phyloP scores from a whole-genome alignment of 2,888 invertebrate genomes.

The Sclerodermus sp. region DNA sequence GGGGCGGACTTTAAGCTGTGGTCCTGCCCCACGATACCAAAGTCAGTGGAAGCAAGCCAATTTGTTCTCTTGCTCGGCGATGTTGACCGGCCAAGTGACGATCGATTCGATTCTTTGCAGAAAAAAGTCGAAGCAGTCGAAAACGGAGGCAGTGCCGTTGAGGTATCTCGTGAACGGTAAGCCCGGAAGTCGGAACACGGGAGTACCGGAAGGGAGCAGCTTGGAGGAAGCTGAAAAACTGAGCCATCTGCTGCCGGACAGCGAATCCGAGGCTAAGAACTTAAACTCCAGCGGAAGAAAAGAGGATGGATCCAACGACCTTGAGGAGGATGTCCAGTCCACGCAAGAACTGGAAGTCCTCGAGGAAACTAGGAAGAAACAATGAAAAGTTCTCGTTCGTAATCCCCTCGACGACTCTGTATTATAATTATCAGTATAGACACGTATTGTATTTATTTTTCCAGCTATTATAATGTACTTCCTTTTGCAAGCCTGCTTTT shows the following conservation, averaged over 20 bases:
- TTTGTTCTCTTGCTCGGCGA: no score
- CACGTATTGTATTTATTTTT: conserved; percentile 53
- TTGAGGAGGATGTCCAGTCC: conserved; percentile 21
- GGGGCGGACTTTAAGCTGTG: conserved; percentile 64
- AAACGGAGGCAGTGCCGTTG: conserved; percentile 44
- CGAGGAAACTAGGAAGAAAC: conserved; percentile 24
- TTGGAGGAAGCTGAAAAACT: conserved; percentile 13
- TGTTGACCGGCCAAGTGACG: neutral
- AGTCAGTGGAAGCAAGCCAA: conserved; percentile 29
- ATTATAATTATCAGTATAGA: conserved; percentile 48
- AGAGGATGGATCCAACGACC: conserved; percentile 21
- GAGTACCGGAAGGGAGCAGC: conserved; percentile 2
- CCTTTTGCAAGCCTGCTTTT: conserved; percentile 36
- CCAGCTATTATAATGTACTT: conserved; percentile 46
- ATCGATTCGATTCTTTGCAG: conserved; percentile 1
- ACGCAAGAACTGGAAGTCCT: conserved; percentile 17
- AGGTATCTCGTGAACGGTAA: conserved; percentile 50
- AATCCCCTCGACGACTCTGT: conserved; percentile 35
- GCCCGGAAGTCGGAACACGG: conserved; percentile 41
- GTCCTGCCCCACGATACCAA: conserved; percentile 59
- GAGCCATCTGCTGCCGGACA: conserved; percentile 3
- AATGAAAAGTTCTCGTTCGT: conserved; percentile 13
- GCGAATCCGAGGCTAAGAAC: conserved; percentile 15
- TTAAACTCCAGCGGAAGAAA: conserved; percentile 1
- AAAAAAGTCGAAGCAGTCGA: conserved; percentile 15